phyloP scores from a whole-genome alignment of 1,140 invertebrate species.

The Hyposmocoma kahamanoa region DNA sequence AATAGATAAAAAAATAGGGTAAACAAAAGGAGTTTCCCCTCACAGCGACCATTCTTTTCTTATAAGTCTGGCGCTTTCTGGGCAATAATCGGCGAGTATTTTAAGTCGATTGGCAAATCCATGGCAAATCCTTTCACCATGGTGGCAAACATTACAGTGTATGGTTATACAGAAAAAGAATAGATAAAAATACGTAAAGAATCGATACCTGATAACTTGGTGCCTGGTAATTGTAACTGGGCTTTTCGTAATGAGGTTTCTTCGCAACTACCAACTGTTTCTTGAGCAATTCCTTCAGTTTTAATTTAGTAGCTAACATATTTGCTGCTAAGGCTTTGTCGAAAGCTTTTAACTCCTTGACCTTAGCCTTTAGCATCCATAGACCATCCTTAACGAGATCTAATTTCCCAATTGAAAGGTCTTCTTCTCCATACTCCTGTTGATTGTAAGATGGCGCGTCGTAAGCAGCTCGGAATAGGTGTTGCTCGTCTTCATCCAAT shows the following conservation, averaged over 20 bases:
- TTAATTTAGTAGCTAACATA: conserved; percentile 46
- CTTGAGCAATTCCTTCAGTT: conserved; percentile 47
- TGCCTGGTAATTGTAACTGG: conserved; percentile 41
- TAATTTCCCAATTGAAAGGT: conserved; percentile 33
- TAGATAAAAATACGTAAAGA: no score
- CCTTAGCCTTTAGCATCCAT: conserved; percentile 53
- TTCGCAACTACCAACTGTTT: conserved; percentile 28
- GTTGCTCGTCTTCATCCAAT: conserved; percentile 50
- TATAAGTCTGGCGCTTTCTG: no score
- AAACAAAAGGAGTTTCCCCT: no score
- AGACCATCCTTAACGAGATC: conserved; percentile 51
- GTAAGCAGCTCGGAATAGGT: conserved; percentile 45
- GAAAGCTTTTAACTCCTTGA: conserved; percentile 53
- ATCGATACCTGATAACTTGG: no score
- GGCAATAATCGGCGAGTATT: no score
- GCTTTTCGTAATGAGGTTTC: conserved; percentile 45
- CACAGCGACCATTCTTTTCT: no score
- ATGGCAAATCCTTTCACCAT: no score
- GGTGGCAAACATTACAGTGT: no score
- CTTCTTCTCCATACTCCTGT: conserved; percentile 31
- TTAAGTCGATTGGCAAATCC: no score
- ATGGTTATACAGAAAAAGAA: no score
- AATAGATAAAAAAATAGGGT: no score
- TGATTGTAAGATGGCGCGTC: conserved; percentile 27
- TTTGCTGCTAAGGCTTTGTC: conserved; percentile 54